Evolutionary conservation across 2,888 invertebrate species (phyloP).

Genomic region (Epinotia nisella): DNA sequence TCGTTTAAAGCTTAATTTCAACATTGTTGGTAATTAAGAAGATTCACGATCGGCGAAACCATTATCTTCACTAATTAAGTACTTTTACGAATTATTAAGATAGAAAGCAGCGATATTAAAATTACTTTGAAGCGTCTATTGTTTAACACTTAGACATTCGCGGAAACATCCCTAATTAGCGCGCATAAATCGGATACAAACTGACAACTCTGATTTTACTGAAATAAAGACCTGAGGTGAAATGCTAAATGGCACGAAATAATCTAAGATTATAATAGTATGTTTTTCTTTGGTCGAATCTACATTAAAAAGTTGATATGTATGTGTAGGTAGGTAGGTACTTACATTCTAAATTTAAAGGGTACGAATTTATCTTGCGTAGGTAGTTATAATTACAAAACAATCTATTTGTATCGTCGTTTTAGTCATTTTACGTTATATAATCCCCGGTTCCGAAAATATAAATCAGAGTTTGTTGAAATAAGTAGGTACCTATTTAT

Average conservation of each 20-base stretch:
- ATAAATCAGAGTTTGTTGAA: too few species aligned
- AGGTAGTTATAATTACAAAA: too few species aligned
- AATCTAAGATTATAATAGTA: too few species aligned
- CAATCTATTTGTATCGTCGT: too few species aligned
- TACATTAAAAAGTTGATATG: too few species aligned
- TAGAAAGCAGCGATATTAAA: constrained; percentile 68
- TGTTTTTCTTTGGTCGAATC: too few species aligned
- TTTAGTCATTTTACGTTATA: too few species aligned
- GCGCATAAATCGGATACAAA: neutral
- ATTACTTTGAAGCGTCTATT: constrained; percentile 52
- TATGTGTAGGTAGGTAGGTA: neutral
- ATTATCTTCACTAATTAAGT: constrained; percentile 72
- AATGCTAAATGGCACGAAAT: neutral
- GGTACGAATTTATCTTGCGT: too few species aligned
- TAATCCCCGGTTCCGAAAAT: too few species aligned
- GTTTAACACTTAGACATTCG: constrained; percentile 22
- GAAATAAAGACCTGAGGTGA: neutral
- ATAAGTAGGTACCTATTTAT: too few species aligned
- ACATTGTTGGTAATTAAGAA: constrained; percentile 82
- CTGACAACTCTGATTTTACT: neutral
- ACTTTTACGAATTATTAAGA: constrained; percentile 73
- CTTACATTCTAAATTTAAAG: neutral
- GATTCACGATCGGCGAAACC: constrained; percentile 79
- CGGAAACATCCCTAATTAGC: constrained; percentile 23
- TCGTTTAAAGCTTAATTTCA: constrained; percentile 81